Evolutionary conservation across 2,888 invertebrate species (phyloP), one percentile per base, ranked within the genome.

Genomic region (Suillia variegata): DNA sequence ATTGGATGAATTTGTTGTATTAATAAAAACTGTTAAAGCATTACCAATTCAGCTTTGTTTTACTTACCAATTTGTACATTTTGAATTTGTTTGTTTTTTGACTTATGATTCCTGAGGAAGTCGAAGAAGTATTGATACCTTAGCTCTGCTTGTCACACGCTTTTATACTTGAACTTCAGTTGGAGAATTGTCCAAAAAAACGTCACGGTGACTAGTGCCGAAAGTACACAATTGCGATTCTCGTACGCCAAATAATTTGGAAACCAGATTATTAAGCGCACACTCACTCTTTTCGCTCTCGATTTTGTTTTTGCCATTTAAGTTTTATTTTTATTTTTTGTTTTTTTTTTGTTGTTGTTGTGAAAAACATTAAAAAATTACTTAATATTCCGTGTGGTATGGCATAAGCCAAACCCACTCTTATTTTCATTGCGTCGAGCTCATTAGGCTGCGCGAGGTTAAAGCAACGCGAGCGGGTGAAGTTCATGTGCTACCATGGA

Each of bases 21-120:
- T 10, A 47, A 17, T 33, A 22, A 56, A 50, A 57, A 13, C n/a
- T 20, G 10, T 20, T n/a, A n/a, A n/a, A n/a, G n/a, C n/a, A n/a
- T n/a, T 17, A 31, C 6, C 24, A 31, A 33, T 20, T 1, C 20
- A 54, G n/a, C 20, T 49, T 24, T 22, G 6, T 1, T 6, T 17
- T 34, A 67, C 80, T 79, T 67, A 79, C 79, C 79, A 80, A 77
- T 74, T 79, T 79, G 77, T 75, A 80, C 79, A 79, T 79, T 64
- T 80, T 79, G 74, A 56, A 51, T 59, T 61, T 34, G 33, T 54
- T 63, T 64, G 74, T 75, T 79, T 75, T 80, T 70, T 75, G 77
- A 75, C 76, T 77, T 70, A 47, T 52, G 68, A 72, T 64, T 54
- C 33, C 55, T 74, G 75, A 71, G 69, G 62, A 63, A 58, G 58